These are phyloP conservation scores for Chaetophractus vellerosus DNA, from an alignment of 2,797 vertebrate genomes.

Conservation along the genomic window DNA sequence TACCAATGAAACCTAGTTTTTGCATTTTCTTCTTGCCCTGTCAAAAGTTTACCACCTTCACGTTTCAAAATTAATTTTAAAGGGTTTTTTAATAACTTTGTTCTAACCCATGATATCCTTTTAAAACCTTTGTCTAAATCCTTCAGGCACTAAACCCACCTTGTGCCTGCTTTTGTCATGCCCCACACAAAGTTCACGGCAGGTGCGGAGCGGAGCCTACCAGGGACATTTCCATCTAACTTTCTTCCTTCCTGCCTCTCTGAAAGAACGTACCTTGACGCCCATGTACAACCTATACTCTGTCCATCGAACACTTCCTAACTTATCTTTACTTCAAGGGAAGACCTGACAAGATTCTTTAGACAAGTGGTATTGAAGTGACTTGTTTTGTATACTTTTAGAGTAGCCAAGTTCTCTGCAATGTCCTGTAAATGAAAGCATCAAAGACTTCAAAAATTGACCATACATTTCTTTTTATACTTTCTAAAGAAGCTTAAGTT, in stretches of 20 bases:
- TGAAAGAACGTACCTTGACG: neutral
- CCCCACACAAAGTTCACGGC: neutral
- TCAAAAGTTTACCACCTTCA: constrained; percentile 60
- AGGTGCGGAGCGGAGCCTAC: neutral
- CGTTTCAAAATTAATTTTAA: constrained; percentile 41
- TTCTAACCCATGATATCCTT: constrained; percentile 51
- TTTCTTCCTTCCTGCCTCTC: too few species aligned
- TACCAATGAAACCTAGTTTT: neutral
- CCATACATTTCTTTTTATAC: constrained; percentile 57
- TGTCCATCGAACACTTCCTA: neutral
- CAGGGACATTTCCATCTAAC: neutral
- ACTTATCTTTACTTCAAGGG: neutral
- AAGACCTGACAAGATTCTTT: constrained; percentile 36
- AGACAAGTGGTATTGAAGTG: constrained; percentile 47
- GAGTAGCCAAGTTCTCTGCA: constrained; percentile 55
- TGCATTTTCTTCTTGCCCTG: neutral
- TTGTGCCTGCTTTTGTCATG: neutral
- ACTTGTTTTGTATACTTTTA: constrained; percentile 56
- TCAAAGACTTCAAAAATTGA: constrained; percentile 84
- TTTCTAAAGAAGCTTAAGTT: constrained; percentile 60
- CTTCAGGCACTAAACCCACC: neutral
- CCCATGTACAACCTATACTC: neutral
- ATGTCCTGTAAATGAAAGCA: constrained; percentile 82
- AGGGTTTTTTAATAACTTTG: constrained; percentile 45
- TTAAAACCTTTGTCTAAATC: constrained; percentile 55